Base-by-base conservation (phyloP, 1,140 invertebrate species). In the Zaprionus nigranus region DNA sequence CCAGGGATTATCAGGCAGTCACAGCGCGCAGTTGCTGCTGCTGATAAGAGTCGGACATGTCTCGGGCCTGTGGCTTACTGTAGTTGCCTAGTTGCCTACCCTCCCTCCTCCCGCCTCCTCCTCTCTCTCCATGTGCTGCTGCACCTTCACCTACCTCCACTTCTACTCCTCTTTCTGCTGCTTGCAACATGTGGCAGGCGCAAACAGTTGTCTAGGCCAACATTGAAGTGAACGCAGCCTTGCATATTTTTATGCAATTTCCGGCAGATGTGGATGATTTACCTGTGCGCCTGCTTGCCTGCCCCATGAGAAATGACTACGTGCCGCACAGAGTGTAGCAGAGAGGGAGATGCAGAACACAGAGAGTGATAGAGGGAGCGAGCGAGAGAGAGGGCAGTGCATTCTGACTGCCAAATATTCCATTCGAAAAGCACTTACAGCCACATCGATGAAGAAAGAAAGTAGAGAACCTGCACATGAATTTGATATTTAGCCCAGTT, bases 211-310 rank as follows among this genome's bases (percentile, higher is more conserved):
- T 60, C 49, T 61, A 64, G 62, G 72, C 71, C 43, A 60, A 60
- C 49, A 65, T 58, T 62, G 49, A 38, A 64, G 61, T 36, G 61
- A 63, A 64, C 70, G 62, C 69, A 75, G 73, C 73, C 67, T 80
- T 87, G 83, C 83, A 87, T 84, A 88, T 81, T 87, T 87, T 90
- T 90, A 85, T 90, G 85, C 85, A 90, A 90, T 90, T 90, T 90
- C 85, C 85, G 85, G 85, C 86, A 90, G 85, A 90, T 90, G 85
- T 90, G 79, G 76, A 90, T 90, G 85, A 90, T 90, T 90, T 88
- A 88, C 67, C 71, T 75, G 46, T 46, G 69, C 58, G 54, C 43
- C 59, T 62, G 72, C 63, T 2, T 43, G 51, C 70, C 56, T 54
- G 71, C 63, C 65, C 77, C 78, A 79, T 88, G 84, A 81, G 79